These are phyloP conservation scores for Tupaia chinensis DNA, from an alignment of 2,113 vertebrate species.

Conservation along the genomic window DNA sequence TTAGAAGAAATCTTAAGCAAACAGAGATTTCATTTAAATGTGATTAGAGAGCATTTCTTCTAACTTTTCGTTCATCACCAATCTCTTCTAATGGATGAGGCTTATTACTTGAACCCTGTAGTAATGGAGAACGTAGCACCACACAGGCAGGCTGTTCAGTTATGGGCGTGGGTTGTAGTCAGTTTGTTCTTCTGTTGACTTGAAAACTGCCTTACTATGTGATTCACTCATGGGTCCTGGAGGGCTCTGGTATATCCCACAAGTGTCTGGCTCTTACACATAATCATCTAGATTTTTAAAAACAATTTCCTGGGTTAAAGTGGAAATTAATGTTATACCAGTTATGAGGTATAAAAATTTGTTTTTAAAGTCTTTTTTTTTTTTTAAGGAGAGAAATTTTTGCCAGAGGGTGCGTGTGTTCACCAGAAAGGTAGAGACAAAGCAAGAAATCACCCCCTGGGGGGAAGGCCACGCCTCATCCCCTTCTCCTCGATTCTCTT, in stretches of 20 bases:
- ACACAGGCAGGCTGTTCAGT: neutral
- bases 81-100: neutral
- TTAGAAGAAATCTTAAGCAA: conserved; percentile 2
- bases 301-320: conserved; percentile 14
- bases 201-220: neutral
- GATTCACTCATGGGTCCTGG: neutral
- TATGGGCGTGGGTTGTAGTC: neutral
- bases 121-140: conserved; percentile 10
- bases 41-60: neutral
- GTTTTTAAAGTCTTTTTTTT: too few relatives aligned
- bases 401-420: too few relatives aligned
- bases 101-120: neutral
- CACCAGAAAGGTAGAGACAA: too few relatives aligned
- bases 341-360: neutral
- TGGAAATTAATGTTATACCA: conserved; percentile 17
- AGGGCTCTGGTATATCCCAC: neutral
- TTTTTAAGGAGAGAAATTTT: too few relatives aligned
- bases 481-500: too few relatives aligned
- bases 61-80: neutral
- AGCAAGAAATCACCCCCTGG: too few relatives aligned
- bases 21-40: conserved; percentile 19
- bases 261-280: neutral
- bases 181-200: neutral
- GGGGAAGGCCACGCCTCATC: too few relatives aligned
- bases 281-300: conserved; percentile 8